Base-by-base conservation (phyloP, 2,888 invertebrate genomes). In the Alentia gelatinosa region DNA sequence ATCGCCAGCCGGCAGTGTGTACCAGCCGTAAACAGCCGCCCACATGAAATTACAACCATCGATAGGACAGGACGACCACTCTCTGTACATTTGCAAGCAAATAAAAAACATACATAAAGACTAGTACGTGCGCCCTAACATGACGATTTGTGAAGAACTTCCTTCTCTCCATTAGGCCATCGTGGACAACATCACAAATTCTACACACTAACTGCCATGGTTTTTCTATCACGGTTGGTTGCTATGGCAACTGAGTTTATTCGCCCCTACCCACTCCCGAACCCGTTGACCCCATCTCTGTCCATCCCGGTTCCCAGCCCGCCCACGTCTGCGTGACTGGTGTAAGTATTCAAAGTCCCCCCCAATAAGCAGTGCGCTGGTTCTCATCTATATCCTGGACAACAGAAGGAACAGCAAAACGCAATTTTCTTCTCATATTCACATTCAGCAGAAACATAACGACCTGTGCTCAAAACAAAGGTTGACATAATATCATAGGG, bases 311-410 rank as follows among this genome's bases (percentile, higher is more conserved):
- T 12, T 7, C 47, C 47, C 47, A 47, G 7, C 47, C 47, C 63
- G 4, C 68, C 68, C 30, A 12, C 26, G 33, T 33, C 33, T n/a
- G 12, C 23, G 68, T 33, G n/a, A 30, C 33, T 47, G 68, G 68
- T 68, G 68, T 68, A 68, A 68, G 68, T 68, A 68, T 68, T 68
- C 26, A 30, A n/a, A n/a, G n/a, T n/a, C n/a, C n/a, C n/a, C n/a
- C n/a, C n/a, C n/a, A n/a, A n/a, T n/a, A n/a, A n/a, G n/a, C n/a
- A n/a, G n/a, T n/a, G n/a, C n/a, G n/a, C n/a, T n/a, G n/a, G n/a
- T n/a, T n/a, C n/a, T n/a, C n/a, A n/a, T n/a, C n/a, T n/a, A n/a
- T n/a, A n/a, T n/a, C n/a, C n/a, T n/a, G n/a, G n/a, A n/a, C n/a
- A n/a, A n/a, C n/a, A n/a, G n/a, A n/a, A n/a, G n/a, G n/a, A n/a